Base-by-base conservation (phyloP, 2,888 invertebrate species). In the Nemoura dubitans region DNA sequence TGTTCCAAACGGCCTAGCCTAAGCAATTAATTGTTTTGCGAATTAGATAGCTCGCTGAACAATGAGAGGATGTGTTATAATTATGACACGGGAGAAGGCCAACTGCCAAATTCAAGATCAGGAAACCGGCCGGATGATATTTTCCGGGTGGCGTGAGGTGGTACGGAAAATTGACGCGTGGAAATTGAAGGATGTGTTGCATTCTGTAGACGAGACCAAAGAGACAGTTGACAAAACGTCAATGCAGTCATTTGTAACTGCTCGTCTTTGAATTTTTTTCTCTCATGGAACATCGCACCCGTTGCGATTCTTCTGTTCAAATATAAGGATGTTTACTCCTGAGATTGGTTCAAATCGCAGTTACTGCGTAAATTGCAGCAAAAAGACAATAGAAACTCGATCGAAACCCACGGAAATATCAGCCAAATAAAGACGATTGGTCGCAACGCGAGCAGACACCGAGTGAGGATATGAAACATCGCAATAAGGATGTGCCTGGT, bases 31-130 rank as follows among this genome's bases (percentile, higher is more conserved):
- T 21, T 59, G 59, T 59, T 7, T 59, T 59, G 59, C 59, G 59
- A 59, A 59, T 59, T 59, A 59, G 59, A 21, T 59, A 21, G 21
- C 59, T 10, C 16, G 16, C 16, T 21, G 59, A 59, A 59, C 59
- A 59, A 59, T 59, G 59, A 59, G 59, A 59, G 59, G 59, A 59
- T 59, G 59, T 59, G 59, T 59, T 59, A 59, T 59, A 59, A 10
- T 59, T 59, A 59, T 59, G 59, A 59, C 59, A 59, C 59, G 59
- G 59, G 59, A 59, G 59, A 59, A 59, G 59, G 59, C 59, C 59
- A 59, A 59, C 59, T 59, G 59, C 59, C 59, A 21, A 59, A 59
- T 59, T 59, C 59, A 59, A 59, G 59, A 59, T 59, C 59, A 59
- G 59, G 59, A 59, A 59, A 59, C 59, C 59, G 59, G 59, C 59